Base-by-base conservation (phyloP, 2,797 vertebrate species). In the Aphelocoma californica region DNA sequence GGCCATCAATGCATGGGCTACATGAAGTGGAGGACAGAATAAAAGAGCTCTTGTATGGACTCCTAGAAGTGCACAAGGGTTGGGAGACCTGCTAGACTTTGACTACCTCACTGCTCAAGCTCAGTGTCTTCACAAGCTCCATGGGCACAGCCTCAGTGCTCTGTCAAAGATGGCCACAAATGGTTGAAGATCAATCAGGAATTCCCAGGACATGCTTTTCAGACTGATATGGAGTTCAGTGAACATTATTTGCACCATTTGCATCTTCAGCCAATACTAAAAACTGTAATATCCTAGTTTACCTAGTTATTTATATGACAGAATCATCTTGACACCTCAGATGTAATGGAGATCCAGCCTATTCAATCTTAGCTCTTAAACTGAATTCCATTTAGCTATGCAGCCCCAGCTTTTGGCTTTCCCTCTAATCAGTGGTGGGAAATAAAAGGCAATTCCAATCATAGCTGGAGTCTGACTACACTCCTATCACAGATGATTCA, bases 391-490 rank as follows among this genome's bases (percentile, higher is more conserved):
- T 74, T 90, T 81, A 86, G 64, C 69, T 65, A 90, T 36, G 42
- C 66, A 83, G 66, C 20, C 44, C 15, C 18, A 60, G 31, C 45
- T 54, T 78, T 75, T 88, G 75, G 58, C 53, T 90, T 74, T 90
- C 50, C n/a, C 61, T 71, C 54, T 77, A 91, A 96, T 78, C 82
- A 91, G 65, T 2, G 6, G 24, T 32, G 53, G 69, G 57, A 91
- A 90, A 88, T 64, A 89, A 82, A 85, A 87, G 40, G 65, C 58
- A 96, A 88, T 88, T 94, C 85, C 77, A 91, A 40, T 91, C 73
- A 86, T 84, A 61, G 80, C 53, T 88, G 85, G 80, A 92, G 75
- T 73, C 65, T 83, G 85, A 88, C 82, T 57, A 72, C 38, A 57
- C 25, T 88, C 4, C 64, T 92, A 44, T 74, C 61, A 83, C 10